Evolutionary conservation across 2,797 vertebrate genomes (phyloP).

Genomic region (Harpagifer antarcticus): DNA sequence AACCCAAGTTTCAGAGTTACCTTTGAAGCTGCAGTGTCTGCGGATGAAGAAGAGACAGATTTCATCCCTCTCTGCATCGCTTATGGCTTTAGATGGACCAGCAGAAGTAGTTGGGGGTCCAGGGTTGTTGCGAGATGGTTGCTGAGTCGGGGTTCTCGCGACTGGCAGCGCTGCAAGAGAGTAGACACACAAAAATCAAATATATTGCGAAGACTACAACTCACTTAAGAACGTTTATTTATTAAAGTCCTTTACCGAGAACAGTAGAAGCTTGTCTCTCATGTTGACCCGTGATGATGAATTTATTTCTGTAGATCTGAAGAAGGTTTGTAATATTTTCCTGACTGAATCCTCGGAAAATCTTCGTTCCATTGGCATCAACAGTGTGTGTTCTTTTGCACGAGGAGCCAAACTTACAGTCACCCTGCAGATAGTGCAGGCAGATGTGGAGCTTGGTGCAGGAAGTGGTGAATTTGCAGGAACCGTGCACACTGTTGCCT

Average conservation of each 20-base stretch:
- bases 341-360: conserved; percentile 80
- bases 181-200: not conserved
- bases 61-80: conserved; percentile 78
- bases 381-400: conserved; percentile 88
- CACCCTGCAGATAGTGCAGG: conserved; percentile 84
- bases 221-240: not conserved
- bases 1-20: conserved; percentile 57
- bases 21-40: conserved; percentile 85
- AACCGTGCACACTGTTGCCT: conserved; percentile 76
- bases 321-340: conserved; percentile 73
- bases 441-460: conserved; percentile 92
- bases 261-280: not conserved
- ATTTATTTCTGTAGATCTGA: conserved; percentile 80
- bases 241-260: conserved; percentile 47
- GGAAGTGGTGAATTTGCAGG: conserved; percentile 77
- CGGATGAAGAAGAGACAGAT: conserved; percentile 89
- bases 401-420: conserved; percentile 81
- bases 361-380: conserved; percentile 27
- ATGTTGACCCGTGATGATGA: conserved; percentile 63
- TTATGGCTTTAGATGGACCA: conserved; percentile 35
- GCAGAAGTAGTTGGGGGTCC: conserved; percentile 5
- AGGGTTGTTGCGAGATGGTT: not conserved
- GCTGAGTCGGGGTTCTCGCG: not conserved
- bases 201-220: not conserved
- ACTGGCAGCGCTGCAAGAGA: conserved; percentile 20